phyloP scores from a whole-genome alignment of 2,797 vertebrate genomes.

The Pelochelys cantorii region DNA sequence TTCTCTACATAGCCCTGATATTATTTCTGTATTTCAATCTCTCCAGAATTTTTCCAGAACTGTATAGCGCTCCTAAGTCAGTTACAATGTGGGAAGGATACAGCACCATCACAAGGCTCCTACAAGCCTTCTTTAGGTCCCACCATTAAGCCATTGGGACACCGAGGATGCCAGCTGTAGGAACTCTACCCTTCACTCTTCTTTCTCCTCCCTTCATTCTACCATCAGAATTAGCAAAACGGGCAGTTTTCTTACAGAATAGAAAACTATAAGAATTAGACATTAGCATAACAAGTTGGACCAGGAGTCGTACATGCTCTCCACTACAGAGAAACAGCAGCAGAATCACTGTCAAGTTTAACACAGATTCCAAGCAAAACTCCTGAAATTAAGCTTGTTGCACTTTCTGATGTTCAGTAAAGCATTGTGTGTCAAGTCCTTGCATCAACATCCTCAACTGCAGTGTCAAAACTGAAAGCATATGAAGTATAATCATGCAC shows the following conservation, averaged over 20 bases:
- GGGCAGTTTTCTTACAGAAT: background rate
- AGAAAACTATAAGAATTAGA: background rate
- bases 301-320: background rate
- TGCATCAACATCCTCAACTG: background rate
- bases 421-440: background rate
- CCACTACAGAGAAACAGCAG: background rate
- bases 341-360: background rate
- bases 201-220: background rate
- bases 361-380: constrained; percentile 33
- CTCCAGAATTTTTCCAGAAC: background rate
- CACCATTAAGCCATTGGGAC: background rate
- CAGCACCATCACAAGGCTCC: background rate
- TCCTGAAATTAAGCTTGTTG: background rate
- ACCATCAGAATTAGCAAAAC: background rate
- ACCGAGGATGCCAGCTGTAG: background rate
- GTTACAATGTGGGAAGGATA: background rate
- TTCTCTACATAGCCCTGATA: background rate
- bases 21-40: background rate
- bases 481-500: background rate
- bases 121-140: fast-evolving
- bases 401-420: background rate
- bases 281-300: background rate
- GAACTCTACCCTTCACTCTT: background rate
- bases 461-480: background rate
- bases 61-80: background rate